phyloP scores from a whole-genome alignment of 2,113 vertebrate species.

The Oncorhynchus clarkii region DNA sequence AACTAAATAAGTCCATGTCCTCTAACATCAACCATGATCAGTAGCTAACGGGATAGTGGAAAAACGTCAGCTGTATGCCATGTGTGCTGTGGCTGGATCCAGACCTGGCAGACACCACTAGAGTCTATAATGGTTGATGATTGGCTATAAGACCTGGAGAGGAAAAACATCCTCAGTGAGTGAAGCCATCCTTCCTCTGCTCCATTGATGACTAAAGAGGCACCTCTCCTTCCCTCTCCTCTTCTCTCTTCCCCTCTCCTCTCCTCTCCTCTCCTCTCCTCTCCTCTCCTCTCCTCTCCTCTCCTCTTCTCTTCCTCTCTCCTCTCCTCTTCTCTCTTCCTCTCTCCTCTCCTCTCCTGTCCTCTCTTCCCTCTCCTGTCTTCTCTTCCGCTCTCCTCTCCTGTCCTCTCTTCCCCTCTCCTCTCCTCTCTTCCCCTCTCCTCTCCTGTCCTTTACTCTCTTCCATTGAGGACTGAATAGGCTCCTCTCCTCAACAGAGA shows the following conservation, averaged over 20 bases:
- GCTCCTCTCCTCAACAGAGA: slow-evolving; percentile 5
- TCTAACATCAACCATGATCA: background rate
- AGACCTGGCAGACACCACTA: background rate
- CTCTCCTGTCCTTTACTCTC: background rate
- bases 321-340: too few relatives aligned
- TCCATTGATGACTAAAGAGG: too few relatives aligned
- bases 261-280: background rate
- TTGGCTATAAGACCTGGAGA: background rate
- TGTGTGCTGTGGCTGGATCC: background rate
- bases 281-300: too few relatives aligned
- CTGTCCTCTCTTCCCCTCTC: background rate
- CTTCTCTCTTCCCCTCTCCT: background rate
- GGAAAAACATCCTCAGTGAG: background rate
- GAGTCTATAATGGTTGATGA: background rate
- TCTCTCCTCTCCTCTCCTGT: background rate
- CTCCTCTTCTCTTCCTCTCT: background rate
- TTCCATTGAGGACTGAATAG: background rate
- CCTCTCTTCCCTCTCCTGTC: background rate
- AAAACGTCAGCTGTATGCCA: background rate
- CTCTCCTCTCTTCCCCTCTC: background rate
- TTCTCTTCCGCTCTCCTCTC: background rate
- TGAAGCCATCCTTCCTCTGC: background rate
- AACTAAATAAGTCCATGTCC: background rate
- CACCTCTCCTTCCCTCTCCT: background rate
- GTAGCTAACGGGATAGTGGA: background rate